phyloP scores from a whole-genome alignment of 2,888 invertebrate genomes.

The Phania funesta region DNA sequence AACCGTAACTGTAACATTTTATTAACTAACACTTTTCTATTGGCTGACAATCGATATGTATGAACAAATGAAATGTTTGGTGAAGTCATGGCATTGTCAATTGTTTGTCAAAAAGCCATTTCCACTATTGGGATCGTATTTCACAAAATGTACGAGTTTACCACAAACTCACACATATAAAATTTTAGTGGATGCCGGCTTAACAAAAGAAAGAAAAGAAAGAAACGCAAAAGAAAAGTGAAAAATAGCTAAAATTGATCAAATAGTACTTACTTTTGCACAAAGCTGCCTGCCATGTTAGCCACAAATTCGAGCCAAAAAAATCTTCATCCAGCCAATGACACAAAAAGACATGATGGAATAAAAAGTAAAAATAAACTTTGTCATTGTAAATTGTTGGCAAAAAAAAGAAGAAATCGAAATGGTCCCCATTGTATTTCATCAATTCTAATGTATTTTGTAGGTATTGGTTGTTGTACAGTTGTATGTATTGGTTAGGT shows the following conservation, averaged over 20 bases:
- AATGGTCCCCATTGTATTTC: conserved; percentile 59
- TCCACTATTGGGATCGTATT: conserved; percentile 59
- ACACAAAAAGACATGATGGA: conserved; percentile 57
- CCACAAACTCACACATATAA: neutral
- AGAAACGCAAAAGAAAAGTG: neutral
- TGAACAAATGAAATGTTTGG: conserved; percentile 61
- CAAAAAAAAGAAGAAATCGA: conserved; percentile 45
- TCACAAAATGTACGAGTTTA: conserved; percentile 36
- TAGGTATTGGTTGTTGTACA: conserved; percentile 33
- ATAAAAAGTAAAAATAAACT: conserved; percentile 39
- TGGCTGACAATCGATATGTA: conserved; percentile 62
- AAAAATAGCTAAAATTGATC: conserved; percentile 26
- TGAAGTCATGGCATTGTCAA: conserved; percentile 68
- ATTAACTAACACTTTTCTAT: conserved; percentile 55
- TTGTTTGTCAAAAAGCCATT: conserved; percentile 68
- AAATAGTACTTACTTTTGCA: conserved; percentile 10
- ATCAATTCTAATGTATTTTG: conserved; percentile 60
- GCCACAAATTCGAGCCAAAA: conserved; percentile 20
- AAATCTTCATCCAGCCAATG: conserved; percentile 55
- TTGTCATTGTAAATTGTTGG: conserved; percentile 54
- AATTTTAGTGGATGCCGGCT: neutral
- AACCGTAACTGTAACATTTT: conserved; percentile 33
- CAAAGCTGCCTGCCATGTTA: conserved; percentile 47
- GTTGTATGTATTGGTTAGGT: neutral
- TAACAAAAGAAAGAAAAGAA: conserved; percentile 5